These are phyloP conservation scores for Microctonus aethiopoides DNA, from an alignment of 2,888 invertebrate species.

Conservation along the genomic window DNA sequence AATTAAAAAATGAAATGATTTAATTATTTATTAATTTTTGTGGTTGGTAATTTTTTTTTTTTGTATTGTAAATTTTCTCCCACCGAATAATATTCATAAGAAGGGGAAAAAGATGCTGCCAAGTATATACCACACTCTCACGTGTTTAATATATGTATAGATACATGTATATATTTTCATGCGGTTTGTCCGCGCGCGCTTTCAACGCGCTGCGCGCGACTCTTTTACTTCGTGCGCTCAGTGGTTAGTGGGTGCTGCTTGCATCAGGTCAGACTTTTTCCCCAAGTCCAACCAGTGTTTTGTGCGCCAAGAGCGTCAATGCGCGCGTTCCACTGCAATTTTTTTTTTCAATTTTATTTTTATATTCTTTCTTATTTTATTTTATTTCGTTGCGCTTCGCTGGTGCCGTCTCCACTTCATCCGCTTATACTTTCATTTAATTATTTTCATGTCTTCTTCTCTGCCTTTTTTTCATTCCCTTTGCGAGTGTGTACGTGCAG, in stretches of 20 bases:
- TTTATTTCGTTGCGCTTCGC: slow-evolving; percentile 9
- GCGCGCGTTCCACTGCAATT: slow-evolving; percentile 10
- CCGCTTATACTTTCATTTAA: not conserved
- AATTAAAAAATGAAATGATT: not conserved
- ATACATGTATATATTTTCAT: slow-evolving; percentile 60
- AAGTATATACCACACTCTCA: slow-evolving; percentile 47
- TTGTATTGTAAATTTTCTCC: slow-evolving; percentile 1
- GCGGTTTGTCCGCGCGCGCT: slow-evolving; percentile 46
- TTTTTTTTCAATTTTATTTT: slow-evolving; percentile 8
- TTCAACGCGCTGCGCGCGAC: slow-evolving; percentile 49
- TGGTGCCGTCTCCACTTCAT: not conserved
- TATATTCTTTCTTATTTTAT: not conserved
- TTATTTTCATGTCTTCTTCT: not conserved
- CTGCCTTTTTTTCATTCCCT: not conserved
- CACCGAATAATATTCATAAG: not conserved
- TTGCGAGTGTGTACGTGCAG: not conserved
- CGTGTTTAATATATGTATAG: slow-evolving; percentile 54
- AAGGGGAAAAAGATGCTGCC: slow-evolving; percentile 39
- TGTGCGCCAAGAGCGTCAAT: not conserved
- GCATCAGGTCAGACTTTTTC: slow-evolving; percentile 27
- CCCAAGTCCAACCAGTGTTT: slow-evolving; percentile 22
- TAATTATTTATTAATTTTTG: too few relatives aligned
- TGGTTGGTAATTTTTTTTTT: not conserved
- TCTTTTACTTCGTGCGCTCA: slow-evolving; percentile 52
- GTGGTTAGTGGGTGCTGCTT: slow-evolving; percentile 58